Evolutionary conservation across 2,888 invertebrate species (phyloP), one percentile per base, ranked within the genome.

Genomic region (Drosophila infuscata): DNA sequence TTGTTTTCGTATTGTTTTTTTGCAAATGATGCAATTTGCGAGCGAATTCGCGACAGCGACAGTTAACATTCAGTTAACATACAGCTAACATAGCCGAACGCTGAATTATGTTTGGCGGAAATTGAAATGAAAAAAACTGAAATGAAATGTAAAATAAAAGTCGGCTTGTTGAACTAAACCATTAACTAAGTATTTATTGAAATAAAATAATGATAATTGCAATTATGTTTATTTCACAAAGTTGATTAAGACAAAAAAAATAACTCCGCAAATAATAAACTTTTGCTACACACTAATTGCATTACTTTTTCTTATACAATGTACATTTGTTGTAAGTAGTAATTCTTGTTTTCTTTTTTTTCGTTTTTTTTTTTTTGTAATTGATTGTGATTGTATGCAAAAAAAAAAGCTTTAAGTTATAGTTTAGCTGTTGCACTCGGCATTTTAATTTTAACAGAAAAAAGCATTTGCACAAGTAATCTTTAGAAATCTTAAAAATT

Each of bases 131-230:
- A 70, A 38, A 43, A 65, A 49, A 60, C n/a, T 11, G 63, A 52
- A 66, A 54, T 30, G 25, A 56, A 54, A 43, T 8, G 3, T 30
- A 29, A 36, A 64, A 65, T 56, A 43, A 68, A 69, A 71, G n/a
- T 25, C 49, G 48, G 15, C 5, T 60, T 66, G 43, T 86, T 83
- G 61, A 88, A 83, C 81, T 85, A 87, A 86, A 87, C 78, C 84
- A 81, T 89, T 86, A 79, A 74, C 89, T 87, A 87, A 78, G 71
- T 74, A 70, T 89, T 87, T 88, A 83, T 85, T 86, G 63, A 86
- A 77, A 79, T 88, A 69, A 75, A 74, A 74, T 83, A 71, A 67
- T 71, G 46, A 65, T 71, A 68, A 51, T 62, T 71, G 61, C 41
- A 74, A 53, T 70, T 41, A 65, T 66, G 60, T 56, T 73, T 33